Percentiles rank a stretch among this genome's conserved stretches.
Conservation (phyloP, 2,888 invertebrate species). For the Aporophyla nigra region DNA sequence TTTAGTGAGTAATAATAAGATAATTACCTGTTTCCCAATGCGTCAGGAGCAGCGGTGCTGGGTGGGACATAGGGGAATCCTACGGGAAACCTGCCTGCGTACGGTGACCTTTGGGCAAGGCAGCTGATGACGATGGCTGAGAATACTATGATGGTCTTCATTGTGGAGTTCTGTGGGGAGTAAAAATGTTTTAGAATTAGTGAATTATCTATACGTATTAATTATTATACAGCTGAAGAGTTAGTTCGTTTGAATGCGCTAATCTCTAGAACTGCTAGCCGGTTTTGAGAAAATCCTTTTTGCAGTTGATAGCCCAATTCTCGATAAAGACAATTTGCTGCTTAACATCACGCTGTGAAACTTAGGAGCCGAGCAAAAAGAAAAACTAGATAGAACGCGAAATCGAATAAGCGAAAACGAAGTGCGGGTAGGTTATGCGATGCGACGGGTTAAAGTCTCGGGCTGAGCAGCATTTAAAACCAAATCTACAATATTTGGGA, state of each 20-base stretch:
- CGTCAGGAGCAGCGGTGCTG: constrained; percentile 46
- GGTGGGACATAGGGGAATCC: constrained; percentile 82
- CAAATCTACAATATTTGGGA: background rate
- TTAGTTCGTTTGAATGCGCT: too few relatives aligned
- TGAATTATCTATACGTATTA: background rate
- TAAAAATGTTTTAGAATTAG: background rate
- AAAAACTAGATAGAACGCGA: too few relatives aligned
- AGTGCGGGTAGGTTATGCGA: too few relatives aligned
- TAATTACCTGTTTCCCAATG: constrained; percentile 71
- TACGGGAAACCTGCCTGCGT: constrained; percentile 89
- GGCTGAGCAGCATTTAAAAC: background rate
- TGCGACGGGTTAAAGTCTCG: too few relatives aligned
- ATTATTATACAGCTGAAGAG: too few relatives aligned
- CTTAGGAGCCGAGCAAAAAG: too few relatives aligned
- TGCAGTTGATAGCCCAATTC: too few relatives aligned
- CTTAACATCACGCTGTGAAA: too few relatives aligned
- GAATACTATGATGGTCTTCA: constrained; percentile 68
- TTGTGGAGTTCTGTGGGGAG: constrained; percentile 66
- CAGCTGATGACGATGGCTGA: constrained; percentile 64
- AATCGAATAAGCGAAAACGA: too few relatives aligned
- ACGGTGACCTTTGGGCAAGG: constrained; percentile 90
- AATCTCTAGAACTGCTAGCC: too few relatives aligned
- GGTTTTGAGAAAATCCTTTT: too few relatives aligned
- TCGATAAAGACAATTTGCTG: too few relatives aligned
- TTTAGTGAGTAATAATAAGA: background rate